phyloP scores from a whole-genome alignment of 2,797 vertebrate species.

The Enteromius argenteus region DNA sequence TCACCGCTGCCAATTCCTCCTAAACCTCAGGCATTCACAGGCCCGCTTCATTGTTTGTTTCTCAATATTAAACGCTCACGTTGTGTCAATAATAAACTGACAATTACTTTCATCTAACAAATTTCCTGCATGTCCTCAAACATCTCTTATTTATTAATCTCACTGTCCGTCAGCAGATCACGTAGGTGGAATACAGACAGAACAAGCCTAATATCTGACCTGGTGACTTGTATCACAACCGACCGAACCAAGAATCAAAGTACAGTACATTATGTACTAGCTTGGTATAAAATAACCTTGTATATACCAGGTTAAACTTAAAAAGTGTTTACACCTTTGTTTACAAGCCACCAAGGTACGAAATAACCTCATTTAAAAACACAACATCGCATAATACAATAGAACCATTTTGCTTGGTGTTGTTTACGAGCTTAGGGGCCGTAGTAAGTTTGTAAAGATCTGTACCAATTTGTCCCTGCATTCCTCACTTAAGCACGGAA shows the following conservation, averaged over 20 bases:
- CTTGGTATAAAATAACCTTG: background rate
- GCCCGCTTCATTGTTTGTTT: conserved; percentile 21
- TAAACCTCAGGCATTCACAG: conserved; percentile 46
- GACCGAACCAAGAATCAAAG: background rate
- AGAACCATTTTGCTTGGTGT: background rate
- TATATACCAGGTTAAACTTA: background rate
- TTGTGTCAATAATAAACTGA: conserved; percentile 29
- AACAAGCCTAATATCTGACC: conserved; percentile 9
- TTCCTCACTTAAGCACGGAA: background rate
- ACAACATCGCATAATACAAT: conserved; percentile 15
- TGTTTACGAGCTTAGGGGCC: background rate
- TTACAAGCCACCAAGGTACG: background rate
- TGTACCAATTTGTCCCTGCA: conserved; percentile 7
- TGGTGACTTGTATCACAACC: background rate
- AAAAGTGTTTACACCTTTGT: background rate
- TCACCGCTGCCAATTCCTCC: conserved; percentile 64
- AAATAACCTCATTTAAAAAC: conserved; percentile 1
- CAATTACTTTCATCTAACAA: background rate
- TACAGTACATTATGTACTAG: background rate
- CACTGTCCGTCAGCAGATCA: background rate
- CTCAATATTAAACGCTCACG: conserved; percentile 54
- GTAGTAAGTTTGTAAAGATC: conserved; percentile 14
- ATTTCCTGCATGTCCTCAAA: conserved; percentile 6
- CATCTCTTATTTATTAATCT: background rate
- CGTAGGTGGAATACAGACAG: too few relatives aligned